phyloP scores from a whole-genome alignment of 2,113 vertebrate species.

The Dicaeum eximium region DNA sequence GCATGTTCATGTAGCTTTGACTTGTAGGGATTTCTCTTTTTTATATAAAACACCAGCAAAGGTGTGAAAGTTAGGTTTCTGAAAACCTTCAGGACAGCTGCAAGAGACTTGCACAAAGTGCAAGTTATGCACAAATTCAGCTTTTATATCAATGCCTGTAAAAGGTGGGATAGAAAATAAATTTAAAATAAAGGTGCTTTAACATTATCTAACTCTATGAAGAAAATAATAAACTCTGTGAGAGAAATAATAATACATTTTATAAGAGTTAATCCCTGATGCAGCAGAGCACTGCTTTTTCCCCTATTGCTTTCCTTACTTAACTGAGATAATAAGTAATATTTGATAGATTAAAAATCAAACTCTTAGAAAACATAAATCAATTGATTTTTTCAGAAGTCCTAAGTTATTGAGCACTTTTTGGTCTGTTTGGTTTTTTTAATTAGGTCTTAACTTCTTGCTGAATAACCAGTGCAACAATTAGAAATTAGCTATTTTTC shows the following conservation, averaged over 20 bases:
- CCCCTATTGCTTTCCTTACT: neutral
- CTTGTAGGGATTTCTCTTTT: neutral
- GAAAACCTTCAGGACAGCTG: neutral
- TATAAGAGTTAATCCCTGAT: neutral
- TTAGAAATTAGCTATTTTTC: neutral
- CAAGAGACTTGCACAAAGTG: neutral
- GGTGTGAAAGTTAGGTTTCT: neutral
- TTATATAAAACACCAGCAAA: neutral
- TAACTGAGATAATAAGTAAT: neutral
- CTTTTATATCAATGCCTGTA: neutral
- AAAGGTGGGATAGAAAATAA: neutral
- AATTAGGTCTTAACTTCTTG: neutral
- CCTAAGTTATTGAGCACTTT: neutral
- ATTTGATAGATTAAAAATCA: neutral
- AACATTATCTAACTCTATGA: neutral
- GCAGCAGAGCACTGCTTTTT: neutral
- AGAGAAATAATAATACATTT: neutral
- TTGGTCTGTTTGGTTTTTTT: accelerated
- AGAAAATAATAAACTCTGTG: neutral
- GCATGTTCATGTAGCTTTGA: neutral
- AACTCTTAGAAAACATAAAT: neutral
- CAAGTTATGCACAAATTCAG: neutral
- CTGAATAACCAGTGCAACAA: neutral
- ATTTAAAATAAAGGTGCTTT: neutral
- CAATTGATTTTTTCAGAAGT: neutral